These are phyloP conservation scores for Leucoraja ocellata DNA, from an alignment of 2,797 vertebrate species.

Conservation along the genomic window DNA sequence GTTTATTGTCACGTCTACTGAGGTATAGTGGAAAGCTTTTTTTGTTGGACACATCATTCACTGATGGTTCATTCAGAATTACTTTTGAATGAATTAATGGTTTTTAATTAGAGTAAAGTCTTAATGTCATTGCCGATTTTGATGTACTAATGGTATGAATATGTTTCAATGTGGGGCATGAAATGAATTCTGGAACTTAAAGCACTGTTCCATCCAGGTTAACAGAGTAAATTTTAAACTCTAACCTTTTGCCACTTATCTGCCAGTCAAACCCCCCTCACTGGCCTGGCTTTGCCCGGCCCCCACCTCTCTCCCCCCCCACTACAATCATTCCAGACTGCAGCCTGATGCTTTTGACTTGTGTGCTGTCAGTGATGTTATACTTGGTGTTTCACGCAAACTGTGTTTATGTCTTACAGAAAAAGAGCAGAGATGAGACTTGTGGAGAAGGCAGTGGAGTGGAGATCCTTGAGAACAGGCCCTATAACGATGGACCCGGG, in stretches of 20 bases:
- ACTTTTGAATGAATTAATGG: background rate
- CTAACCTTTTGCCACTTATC: too few species aligned
- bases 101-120: background rate
- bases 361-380: background rate
- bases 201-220: background rate
- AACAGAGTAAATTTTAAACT: too few species aligned
- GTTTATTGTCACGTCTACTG: too few species aligned
- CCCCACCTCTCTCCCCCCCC: too few species aligned
- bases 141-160: background rate
- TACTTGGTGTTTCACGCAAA: background rate
- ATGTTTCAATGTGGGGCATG: background rate
- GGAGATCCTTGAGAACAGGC: constrained; percentile 93
- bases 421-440: constrained; percentile 96
- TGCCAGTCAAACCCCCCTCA: too few species aligned
- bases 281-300: too few species aligned
- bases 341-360: background rate
- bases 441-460: constrained; percentile 92
- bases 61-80: background rate
- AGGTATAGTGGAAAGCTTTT: background rate
- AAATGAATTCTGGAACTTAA: background rate
- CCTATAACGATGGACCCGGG: constrained; percentile 86
- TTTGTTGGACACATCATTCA: background rate
- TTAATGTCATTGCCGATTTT: background rate
- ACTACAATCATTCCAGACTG: background rate
- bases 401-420: constrained; percentile 58